Conservation (phyloP, 2,888 invertebrate species). For the Isotomurus palustris region DNA sequence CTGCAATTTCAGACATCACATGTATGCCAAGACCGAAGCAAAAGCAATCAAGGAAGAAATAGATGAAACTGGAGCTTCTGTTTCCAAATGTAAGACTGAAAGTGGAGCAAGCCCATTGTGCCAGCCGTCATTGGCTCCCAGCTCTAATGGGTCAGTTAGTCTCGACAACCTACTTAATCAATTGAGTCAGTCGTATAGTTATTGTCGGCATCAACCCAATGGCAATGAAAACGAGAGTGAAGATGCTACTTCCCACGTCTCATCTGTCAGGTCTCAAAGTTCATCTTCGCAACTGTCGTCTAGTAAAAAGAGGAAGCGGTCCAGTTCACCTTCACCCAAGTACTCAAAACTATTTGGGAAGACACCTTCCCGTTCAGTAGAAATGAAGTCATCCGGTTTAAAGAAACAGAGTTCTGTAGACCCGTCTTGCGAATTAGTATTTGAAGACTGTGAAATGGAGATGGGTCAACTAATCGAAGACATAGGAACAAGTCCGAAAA, state of each 20-base stretch:
- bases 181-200: not conserved
- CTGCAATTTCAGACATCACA: not conserved
- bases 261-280: not conserved
- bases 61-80: not conserved
- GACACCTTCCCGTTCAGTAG: too few species aligned
- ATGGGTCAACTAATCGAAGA: slow-evolving; percentile 11
- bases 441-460: slow-evolving; percentile 1
- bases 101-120: not conserved
- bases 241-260: slow-evolving; percentile 2
- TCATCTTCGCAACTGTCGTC: not conserved
- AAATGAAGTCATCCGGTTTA: too few species aligned
- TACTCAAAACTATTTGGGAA: too few species aligned
- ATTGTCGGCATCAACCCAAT: not conserved
- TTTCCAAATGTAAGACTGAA: not conserved
- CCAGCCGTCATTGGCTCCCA: not conserved
- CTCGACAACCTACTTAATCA: not conserved
- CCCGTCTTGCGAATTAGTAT: not conserved
- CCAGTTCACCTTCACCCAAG: not conserved
- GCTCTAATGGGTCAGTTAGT: not conserved
- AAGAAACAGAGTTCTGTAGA: not conserved
- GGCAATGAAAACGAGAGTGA: slow-evolving; percentile 4
- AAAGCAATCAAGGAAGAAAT: slow-evolving; percentile 1
- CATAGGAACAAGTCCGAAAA: not conserved
- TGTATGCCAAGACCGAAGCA: not conserved
- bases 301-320: not conserved